These are phyloP conservation scores for Lycaena phlaeas DNA, from an alignment of 2,888 invertebrate genomes.

Conservation along the genomic window DNA sequence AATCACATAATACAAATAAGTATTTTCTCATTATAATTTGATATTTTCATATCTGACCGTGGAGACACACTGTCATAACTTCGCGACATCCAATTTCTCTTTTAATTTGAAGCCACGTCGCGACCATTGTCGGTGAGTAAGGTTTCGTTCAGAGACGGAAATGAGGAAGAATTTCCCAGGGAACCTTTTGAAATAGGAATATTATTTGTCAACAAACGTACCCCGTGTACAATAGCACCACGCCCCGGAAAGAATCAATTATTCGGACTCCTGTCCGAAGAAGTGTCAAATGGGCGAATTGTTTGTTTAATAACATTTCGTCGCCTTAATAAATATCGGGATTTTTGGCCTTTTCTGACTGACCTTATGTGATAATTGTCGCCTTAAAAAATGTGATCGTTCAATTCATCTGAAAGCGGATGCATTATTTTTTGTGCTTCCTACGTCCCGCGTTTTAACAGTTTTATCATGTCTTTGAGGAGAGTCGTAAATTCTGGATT, in stretches of 20 bases:
- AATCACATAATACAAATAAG: not conserved
- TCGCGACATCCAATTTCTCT: conserved; percentile 56
- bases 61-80: conserved; percentile 56
- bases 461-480: conserved; percentile 41
- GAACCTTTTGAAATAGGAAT: conserved; percentile 53
- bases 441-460: conserved; percentile 41
- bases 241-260: conserved; percentile 72
- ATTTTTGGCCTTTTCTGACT: conserved; percentile 41
- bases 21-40: conserved; percentile 11
- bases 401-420: conserved; percentile 33
- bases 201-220: conserved; percentile 49
- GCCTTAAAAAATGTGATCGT: conserved; percentile 9
- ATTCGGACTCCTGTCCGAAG: conserved; percentile 51
- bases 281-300: conserved; percentile 68
- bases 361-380: conserved; percentile 6
- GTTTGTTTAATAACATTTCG: conserved; percentile 72
- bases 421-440: conserved; percentile 54
- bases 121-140: conserved; percentile 47
- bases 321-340: conserved; percentile 53
- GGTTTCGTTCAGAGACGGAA: conserved; percentile 61
- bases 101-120: conserved; percentile 52
- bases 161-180: conserved; percentile 60
- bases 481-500: conserved; percentile 41
- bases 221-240: conserved; percentile 42
- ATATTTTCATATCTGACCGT: conserved; percentile 12